These are phyloP conservation scores for Aurelia sp. DNA, from an alignment of 30 jellyfish, hydroid and myxozoan species.

Conservation along the genomic window DNA sequence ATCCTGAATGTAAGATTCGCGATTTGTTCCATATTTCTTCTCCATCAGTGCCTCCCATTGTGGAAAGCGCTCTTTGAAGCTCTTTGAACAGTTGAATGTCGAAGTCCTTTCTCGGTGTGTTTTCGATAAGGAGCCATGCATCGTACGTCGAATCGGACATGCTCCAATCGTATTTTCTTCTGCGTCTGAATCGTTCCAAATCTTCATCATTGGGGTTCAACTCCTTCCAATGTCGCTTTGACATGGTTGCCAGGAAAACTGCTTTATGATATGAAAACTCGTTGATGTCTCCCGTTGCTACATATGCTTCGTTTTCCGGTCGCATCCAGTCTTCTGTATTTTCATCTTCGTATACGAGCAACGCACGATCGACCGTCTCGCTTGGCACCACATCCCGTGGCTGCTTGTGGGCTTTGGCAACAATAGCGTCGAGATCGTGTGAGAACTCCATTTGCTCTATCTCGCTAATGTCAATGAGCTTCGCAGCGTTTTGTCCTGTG, in stretches of 20 bases:
- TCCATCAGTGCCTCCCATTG: conserved; percentile 1
- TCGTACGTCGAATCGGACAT: conserved; percentile 30
- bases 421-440: background rate
- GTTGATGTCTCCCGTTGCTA: too few species aligned
- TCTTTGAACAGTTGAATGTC: background rate
- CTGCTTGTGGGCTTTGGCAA: background rate
- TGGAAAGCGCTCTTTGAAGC: conserved; percentile 11
- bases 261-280: too few species aligned
- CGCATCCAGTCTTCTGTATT: too few species aligned
- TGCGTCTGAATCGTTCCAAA: too few species aligned
- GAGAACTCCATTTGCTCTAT: conserved; percentile 6
- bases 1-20: too few species aligned
- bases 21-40: background rate
- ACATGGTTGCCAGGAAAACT: too few species aligned
- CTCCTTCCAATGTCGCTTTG: too few species aligned
- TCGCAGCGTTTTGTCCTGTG: background rate
- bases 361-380: background rate
- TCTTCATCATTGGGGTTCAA: too few species aligned
- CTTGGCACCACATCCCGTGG: conserved; percentile 2
- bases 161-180: background rate
- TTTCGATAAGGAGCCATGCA: conserved; percentile 37
- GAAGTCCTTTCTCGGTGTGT: background rate
- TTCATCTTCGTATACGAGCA: too few species aligned
- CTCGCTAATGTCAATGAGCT: background rate
- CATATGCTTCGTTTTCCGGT: too few species aligned